Evolutionary conservation across 2,888 invertebrate species (phyloP).

Genomic region (Trichopria drosophilae): DNA sequence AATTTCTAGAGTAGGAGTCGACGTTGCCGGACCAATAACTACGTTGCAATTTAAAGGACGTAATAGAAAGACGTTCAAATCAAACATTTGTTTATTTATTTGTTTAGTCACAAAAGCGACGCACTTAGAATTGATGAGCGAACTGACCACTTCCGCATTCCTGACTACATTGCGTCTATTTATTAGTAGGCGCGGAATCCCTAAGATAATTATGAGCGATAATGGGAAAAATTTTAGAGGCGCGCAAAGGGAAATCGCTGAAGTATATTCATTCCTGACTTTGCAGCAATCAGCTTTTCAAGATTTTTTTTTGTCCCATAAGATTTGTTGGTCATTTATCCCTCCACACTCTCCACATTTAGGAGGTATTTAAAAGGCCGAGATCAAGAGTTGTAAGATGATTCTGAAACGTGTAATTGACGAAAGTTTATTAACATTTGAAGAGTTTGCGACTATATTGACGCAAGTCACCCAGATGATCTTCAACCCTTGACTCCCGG

Average conservation of each 20-base stretch:
- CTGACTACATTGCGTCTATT: conserved; percentile 34
- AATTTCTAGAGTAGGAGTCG: conserved; percentile 20
- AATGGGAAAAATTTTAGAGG: conserved; percentile 43
- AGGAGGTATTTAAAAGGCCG: too few species aligned
- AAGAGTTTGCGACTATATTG: too few species aligned
- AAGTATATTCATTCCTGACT: conserved; percentile 21
- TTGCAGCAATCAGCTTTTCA: too few species aligned
- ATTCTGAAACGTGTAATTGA: too few species aligned
- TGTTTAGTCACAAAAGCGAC: conserved; percentile 36
- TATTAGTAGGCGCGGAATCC: conserved; percentile 31
- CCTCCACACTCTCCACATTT: too few species aligned
- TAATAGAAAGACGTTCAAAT: conserved; percentile 28
- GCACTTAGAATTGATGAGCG: conserved; percentile 36
- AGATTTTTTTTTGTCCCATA: too few species aligned
- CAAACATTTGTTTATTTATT: conserved; percentile 36
- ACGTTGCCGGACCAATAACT: conserved; percentile 28
- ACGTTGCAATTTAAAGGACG: conserved; percentile 23
- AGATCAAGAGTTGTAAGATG: too few species aligned
- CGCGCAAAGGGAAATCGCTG: conserved; percentile 31
- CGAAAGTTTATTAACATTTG: too few species aligned
- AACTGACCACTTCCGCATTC: conserved; percentile 33
- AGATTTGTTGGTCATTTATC: too few species aligned
- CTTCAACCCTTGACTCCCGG: too few species aligned
- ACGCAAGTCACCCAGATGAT: too few species aligned
- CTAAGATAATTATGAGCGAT: conserved; percentile 33